These are phyloP conservation scores for Alaudala cheleensis DNA, from an alignment of 2,113 vertebrate genomes.

Conservation along the genomic window DNA sequence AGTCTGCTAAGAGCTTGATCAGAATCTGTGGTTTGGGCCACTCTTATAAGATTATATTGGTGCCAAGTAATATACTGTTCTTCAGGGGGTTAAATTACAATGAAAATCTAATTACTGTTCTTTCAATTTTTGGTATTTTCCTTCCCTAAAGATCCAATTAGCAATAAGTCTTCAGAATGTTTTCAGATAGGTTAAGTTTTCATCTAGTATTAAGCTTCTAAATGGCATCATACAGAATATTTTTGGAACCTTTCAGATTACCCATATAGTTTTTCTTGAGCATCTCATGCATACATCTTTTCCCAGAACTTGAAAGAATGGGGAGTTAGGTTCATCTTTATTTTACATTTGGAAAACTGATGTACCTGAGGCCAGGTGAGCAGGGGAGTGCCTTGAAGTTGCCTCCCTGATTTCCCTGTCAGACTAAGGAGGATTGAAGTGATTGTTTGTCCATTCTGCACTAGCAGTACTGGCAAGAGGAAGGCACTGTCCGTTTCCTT, in stretches of 20 bases:
- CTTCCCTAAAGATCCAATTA: neutral
- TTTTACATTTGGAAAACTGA: neutral
- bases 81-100: neutral
- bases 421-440: neutral
- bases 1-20: neutral
- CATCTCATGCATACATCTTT: neutral
- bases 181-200: neutral
- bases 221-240: neutral
- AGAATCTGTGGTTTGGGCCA: neutral
- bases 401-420: neutral
- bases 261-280: neutral
- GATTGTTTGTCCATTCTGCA: neutral
- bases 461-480: neutral
- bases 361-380: neutral
- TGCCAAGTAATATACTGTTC: neutral
- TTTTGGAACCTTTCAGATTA: neutral
- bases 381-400: neutral
- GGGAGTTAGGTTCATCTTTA: neutral
- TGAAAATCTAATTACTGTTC: neutral
- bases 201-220: neutral
- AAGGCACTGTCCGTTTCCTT: rapidly evolving
- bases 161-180: neutral
- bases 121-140: neutral
- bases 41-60: neutral
- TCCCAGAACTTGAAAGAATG: neutral